Percentiles rank a stretch among this genome's conserved stretches.
Conservation (phyloP, 2,797 vertebrate species). For the Gobionotothen gibberifrons region DNA sequence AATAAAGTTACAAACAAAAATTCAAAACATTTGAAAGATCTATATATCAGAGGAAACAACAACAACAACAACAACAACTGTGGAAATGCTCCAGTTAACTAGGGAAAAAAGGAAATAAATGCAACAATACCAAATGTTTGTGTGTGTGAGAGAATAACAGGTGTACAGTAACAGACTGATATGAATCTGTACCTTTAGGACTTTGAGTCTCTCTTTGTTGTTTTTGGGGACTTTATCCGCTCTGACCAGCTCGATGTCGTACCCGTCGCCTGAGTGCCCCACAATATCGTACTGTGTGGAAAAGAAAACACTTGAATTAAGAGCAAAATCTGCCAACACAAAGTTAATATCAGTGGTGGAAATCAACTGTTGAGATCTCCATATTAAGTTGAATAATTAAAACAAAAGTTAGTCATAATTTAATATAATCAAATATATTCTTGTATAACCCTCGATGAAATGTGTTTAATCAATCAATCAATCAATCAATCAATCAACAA, state of each 20-base stretch:
- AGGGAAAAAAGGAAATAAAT: not conserved
- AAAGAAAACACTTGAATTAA: not conserved
- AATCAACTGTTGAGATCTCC: no score
- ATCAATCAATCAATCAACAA: no score
- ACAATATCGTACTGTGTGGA: slow-evolving; percentile 90
- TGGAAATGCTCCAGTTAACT: not conserved
- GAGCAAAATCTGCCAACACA: not conserved
- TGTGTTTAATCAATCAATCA: no score
- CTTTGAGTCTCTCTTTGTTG: slow-evolving; percentile 93
- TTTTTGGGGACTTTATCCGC: slow-evolving; percentile 90
- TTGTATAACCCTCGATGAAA: no score
- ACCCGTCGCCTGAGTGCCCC: slow-evolving; percentile 95
- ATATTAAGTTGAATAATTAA: no score
- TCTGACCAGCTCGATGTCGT: slow-evolving; percentile 88
- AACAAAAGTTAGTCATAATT: no score
- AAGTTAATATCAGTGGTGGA: no score
- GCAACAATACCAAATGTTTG: not conserved
- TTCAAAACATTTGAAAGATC: no score
- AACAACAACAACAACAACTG: not conserved
- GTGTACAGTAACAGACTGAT: not conserved
- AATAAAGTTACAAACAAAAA: not conserved
- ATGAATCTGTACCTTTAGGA: slow-evolving; percentile 89
- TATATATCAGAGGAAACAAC: no score
- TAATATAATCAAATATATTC: no score
- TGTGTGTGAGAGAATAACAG: not conserved